Evolutionary conservation across 2,797 vertebrate genomes (phyloP).

Genomic region (Yasuhikotakia modesta): DNA sequence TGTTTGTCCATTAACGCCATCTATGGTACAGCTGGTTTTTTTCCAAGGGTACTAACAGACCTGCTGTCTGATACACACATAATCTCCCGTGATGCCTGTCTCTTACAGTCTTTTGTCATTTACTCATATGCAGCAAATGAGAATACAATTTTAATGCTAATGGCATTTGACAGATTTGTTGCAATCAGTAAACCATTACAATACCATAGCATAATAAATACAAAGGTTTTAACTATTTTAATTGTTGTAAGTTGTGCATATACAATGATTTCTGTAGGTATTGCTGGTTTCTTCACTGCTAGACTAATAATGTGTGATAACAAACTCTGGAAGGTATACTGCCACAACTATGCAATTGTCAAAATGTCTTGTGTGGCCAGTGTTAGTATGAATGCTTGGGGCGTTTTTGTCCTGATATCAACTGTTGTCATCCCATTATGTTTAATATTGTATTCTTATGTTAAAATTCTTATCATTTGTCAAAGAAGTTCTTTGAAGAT

Average conservation of each 20-base stretch:
- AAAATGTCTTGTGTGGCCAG: conserved; percentile 47
- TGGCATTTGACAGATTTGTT: conserved; percentile 54
- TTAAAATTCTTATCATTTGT: conserved; percentile 59
- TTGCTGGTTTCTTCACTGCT: conserved; percentile 27
- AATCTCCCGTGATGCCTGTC: conserved; percentile 45
- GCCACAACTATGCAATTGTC: conserved; percentile 51
- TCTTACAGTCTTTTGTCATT: conserved; percentile 51
- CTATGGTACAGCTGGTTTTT: conserved; percentile 50
- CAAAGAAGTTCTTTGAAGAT: conserved; percentile 60
- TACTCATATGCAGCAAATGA: conserved; percentile 53
- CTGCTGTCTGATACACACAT: conserved; percentile 38
- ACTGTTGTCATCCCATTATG: conserved; percentile 43
- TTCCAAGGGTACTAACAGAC: conserved; percentile 50
- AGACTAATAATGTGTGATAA: conserved; percentile 48
- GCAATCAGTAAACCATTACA: conserved; percentile 54
- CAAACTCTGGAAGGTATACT: conserved; percentile 47
- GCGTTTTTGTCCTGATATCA: conserved; percentile 36
- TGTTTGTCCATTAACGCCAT: conserved; percentile 54
- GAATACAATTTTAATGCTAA: conserved; percentile 51
- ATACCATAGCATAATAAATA: conserved; percentile 52
- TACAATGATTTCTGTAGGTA: conserved; percentile 47
- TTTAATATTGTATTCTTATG: conserved; percentile 48
- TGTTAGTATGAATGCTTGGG: conserved; percentile 31
- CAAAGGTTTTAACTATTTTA: conserved; percentile 33
- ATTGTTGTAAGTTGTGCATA: conserved; percentile 24